Percentiles rank a stretch among this genome's conserved stretches.
phyloP scores from a whole-genome alignment of 2,113 vertebrate genomes.

The Vombatus ursinus region DNA sequence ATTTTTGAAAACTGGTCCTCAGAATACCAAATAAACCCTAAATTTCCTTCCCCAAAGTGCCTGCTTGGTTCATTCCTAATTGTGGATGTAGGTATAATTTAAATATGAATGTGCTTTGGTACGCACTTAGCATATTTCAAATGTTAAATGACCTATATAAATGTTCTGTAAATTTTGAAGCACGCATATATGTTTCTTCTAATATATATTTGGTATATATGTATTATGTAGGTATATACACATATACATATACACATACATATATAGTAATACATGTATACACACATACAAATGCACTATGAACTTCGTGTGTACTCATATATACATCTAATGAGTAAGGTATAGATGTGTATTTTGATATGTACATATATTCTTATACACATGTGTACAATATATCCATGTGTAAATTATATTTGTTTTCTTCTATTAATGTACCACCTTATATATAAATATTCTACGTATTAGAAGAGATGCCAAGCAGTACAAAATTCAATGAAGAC shows the following conservation, averaged over 20 bases:
- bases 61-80: background rate
- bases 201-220: background rate
- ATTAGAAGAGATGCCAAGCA: background rate
- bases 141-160: background rate
- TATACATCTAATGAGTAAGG: background rate
- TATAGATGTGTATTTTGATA: background rate
- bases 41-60: slow-evolving; percentile 8
- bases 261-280: background rate
- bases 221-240: too few species aligned
- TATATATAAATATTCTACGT: background rate
- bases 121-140: background rate
- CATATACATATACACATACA: too few species aligned
- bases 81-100: background rate
- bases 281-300: background rate
- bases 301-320: background rate
- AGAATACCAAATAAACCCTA: slow-evolving; percentile 7
- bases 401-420: background rate
- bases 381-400: background rate
- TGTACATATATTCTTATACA: background rate
- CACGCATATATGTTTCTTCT: background rate
- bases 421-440: background rate
- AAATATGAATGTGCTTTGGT: background rate
- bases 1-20: background rate
- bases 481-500: background rate
- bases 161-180: background rate